Base-by-base conservation (phyloP, 2,888 invertebrate genomes). In the Nesidiocoris tenuis region DNA sequence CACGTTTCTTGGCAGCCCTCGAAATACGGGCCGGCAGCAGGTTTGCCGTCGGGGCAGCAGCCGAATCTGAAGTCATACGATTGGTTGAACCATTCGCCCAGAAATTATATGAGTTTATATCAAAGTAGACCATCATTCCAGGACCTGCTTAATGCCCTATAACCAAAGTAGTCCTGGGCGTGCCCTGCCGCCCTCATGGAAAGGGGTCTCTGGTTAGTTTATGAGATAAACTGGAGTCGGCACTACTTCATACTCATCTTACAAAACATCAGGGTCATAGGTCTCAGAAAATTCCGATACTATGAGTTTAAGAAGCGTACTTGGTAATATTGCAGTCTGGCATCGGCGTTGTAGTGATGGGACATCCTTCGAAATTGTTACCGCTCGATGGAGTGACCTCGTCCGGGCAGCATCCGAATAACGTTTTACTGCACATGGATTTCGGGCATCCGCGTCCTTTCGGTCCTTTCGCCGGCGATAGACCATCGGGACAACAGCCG, bases 361-460 rank as follows among this genome's bases (percentile, higher is more conserved):
- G 91, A 82, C 98, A 98, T 16, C 94, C 96, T 82, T 94, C 92
- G 79, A 89, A 87, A 79, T 93, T 89, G 80, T 93, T 92, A 65
- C 96, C 95, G 82, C 90, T 87, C 0, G 96, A 91, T 7, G 89
- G 85, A 0, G 91, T 92, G 79, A 87, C 87, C 63, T 90, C 90
- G 83, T 95, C 94, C 9, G 89, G 88, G 82, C 96, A 96, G 82
- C 96, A 96, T 1, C 96, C 96, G 81, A 91, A 96, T 5, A 95
- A 85, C 0, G 92, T 91, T 81, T 91, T 90, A 0, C 87, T 87
- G 82, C 95, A 95, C 9, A 88, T 87, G 0, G 88, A 85, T 56
- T 87, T 84, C 0, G 94, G 93, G 82, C 97, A 98, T 1, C 92
- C 96, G 81, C 90, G 85, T 77, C 87, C 83, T 16, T 90, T 86